Conservation (phyloP, 2,888 invertebrate genomes). For the Caenorhabditis becei region DNA sequence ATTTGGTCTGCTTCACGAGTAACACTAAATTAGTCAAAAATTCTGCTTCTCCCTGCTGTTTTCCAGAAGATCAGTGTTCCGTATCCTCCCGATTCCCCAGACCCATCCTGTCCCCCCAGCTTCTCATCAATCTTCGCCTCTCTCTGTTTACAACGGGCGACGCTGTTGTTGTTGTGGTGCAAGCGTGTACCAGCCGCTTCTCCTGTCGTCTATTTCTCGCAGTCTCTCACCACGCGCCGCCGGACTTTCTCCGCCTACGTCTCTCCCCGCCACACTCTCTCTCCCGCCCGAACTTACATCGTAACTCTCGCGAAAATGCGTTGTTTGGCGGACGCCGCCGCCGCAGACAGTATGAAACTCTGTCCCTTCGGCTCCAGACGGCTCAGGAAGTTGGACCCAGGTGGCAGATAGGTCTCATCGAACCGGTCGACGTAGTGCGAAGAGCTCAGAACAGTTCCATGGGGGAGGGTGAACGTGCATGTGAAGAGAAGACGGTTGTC, state of each 20-base stretch:
- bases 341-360: conserved; percentile 71
- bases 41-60: not conserved
- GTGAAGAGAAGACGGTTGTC: conserved; percentile 68
- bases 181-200: conserved; percentile 25
- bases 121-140: conserved; percentile 18
- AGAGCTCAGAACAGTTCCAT: conserved; percentile 62
- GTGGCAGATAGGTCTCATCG: conserved; percentile 46
- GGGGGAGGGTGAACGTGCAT: conserved; percentile 64
- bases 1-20: too few relatives aligned
- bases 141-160: conserved; percentile 17
- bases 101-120: not conserved
- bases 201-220: conserved; percentile 42
- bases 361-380: conserved; percentile 68
- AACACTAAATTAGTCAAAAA: too few relatives aligned
- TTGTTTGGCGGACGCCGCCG: conserved; percentile 69
- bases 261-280: conserved; percentile 27
- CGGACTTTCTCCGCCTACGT: conserved; percentile 15
- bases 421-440: conserved; percentile 54
- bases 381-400: conserved; percentile 50
- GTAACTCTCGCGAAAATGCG: conserved; percentile 68
- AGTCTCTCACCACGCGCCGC: not conserved
- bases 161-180: conserved; percentile 34
- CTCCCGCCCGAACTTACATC: conserved; percentile 56
- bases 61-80: not conserved
- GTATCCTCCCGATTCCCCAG: not conserved